Conservation (phyloP, 2,113 vertebrate genomes). For the Rutilus rutilus region DNA sequence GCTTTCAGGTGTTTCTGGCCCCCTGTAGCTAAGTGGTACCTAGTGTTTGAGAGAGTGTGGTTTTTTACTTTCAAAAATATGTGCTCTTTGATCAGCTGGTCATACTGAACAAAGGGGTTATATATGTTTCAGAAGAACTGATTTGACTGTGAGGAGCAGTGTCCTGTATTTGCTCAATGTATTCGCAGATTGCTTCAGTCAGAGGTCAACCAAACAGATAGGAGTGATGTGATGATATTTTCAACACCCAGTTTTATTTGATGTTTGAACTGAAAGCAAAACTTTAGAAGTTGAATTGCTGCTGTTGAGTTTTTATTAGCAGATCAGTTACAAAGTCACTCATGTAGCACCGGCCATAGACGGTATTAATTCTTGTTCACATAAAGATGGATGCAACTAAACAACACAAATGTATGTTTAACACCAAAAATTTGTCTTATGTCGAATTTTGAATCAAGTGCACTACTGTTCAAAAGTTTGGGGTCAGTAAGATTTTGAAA, state of each 20-base stretch:
- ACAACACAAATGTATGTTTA: not conserved
- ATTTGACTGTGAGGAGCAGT: not conserved
- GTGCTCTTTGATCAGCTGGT: not conserved
- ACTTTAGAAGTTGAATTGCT: too few relatives aligned
- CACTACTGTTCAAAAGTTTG: too few relatives aligned
- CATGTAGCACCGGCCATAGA: too few relatives aligned
- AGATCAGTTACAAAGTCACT: too few relatives aligned
- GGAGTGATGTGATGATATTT: too few relatives aligned
- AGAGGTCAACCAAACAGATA: not conserved
- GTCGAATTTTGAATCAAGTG: not conserved
- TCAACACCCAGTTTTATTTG: too few relatives aligned
- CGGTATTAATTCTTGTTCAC: too few relatives aligned
- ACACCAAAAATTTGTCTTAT: not conserved
- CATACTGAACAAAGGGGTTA: not conserved
- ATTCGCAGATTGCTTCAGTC: not conserved
- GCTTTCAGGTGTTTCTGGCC: slow-evolving; percentile 52
- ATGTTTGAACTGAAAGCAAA: too few relatives aligned
- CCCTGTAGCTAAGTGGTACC: not conserved
- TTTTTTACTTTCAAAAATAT: slow-evolving; percentile 2
- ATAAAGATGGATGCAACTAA: too few relatives aligned
- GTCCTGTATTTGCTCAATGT: not conserved
- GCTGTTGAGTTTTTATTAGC: too few relatives aligned
- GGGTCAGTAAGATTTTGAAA: too few relatives aligned
- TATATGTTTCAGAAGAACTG: not conserved
- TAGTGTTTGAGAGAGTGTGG: slow-evolving; percentile 8